These are phyloP conservation scores for Grammomys surdaster DNA, from an alignment of 2,113 vertebrate species.

Conservation along the genomic window DNA sequence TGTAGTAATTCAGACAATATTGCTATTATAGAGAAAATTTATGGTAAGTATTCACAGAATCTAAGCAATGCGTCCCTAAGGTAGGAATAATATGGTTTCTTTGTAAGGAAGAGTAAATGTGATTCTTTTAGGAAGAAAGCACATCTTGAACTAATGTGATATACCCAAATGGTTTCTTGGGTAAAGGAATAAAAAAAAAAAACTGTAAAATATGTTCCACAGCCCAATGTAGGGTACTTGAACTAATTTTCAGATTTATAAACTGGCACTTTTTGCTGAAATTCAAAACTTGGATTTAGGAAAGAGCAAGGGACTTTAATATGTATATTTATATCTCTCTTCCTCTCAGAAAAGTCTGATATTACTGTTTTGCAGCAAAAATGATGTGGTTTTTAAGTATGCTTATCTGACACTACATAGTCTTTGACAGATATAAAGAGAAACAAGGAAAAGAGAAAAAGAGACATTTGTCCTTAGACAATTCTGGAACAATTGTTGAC, in stretches of 20 bases:
- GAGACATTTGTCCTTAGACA: neutral
- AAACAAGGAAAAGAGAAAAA: neutral
- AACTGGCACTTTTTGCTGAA: neutral
- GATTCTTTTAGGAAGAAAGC: slow-evolving; percentile 59
- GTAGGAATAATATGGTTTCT: slow-evolving; percentile 60
- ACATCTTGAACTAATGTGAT: slow-evolving; percentile 42
- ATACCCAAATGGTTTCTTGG: slow-evolving; percentile 64
- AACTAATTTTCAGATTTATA: slow-evolving; percentile 41
- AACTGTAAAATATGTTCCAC: slow-evolving; percentile 31
- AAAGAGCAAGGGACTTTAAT: neutral
- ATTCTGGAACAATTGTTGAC: neutral
- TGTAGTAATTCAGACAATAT: slow-evolving; percentile 74
- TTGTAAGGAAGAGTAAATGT: slow-evolving; percentile 40
- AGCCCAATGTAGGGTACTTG: neutral
- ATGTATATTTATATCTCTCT: neutral
- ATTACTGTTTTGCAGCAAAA: neutral
- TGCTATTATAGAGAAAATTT: slow-evolving; percentile 68
- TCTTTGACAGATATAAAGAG: neutral
- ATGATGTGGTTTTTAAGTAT: neutral
- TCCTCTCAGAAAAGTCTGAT: neutral
- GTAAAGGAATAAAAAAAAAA: slow-evolving; percentile 67
- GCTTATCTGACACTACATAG: neutral
- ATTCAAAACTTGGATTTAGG: slow-evolving; percentile 36
- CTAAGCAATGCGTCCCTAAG: slow-evolving; percentile 56
- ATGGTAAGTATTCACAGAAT: slow-evolving; percentile 58